Percentiles rank a stretch among this genome's conserved stretches.
Conservation (phyloP, 1,140 invertebrate genomes). For the Asbolus verrucosus region DNA sequence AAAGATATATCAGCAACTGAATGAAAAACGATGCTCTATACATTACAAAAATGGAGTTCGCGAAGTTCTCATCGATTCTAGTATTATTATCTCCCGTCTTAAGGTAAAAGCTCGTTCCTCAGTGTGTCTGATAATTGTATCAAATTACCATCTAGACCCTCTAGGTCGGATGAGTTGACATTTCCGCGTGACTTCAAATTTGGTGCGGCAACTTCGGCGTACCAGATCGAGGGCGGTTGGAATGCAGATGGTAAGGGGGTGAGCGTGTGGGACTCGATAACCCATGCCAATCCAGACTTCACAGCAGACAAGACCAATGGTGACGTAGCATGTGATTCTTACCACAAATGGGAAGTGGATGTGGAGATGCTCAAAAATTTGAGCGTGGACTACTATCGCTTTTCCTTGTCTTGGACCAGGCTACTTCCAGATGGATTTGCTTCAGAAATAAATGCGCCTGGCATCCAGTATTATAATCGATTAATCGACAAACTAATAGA, state of each 20-base stretch:
- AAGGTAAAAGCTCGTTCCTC: no score
- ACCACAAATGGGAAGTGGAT: slow-evolving; percentile 70
- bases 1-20: no score
- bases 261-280: slow-evolving; percentile 71
- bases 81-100: no score
- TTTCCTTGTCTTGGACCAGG: slow-evolving; percentile 72
- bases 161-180: background rate
- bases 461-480: slow-evolving; percentile 70
- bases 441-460: slow-evolving; percentile 41
- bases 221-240: slow-evolving; percentile 65
- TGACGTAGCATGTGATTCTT: slow-evolving; percentile 71
- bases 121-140: no score
- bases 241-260: slow-evolving; percentile 64
- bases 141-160: no score
- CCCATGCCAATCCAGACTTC: slow-evolving; percentile 66
- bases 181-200: slow-evolving; percentile 62
- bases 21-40: no score
- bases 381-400: slow-evolving; percentile 69
- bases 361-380: slow-evolving; percentile 67
- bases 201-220: slow-evolving; percentile 59
- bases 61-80: no score
- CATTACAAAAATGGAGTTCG: no score
- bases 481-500: slow-evolving; percentile 66
- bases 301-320: slow-evolving; percentile 68
- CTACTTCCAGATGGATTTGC: slow-evolving; percentile 54